Conservation (phyloP, 2,888 invertebrate genomes). For the Sinhomidia bicolor region DNA sequence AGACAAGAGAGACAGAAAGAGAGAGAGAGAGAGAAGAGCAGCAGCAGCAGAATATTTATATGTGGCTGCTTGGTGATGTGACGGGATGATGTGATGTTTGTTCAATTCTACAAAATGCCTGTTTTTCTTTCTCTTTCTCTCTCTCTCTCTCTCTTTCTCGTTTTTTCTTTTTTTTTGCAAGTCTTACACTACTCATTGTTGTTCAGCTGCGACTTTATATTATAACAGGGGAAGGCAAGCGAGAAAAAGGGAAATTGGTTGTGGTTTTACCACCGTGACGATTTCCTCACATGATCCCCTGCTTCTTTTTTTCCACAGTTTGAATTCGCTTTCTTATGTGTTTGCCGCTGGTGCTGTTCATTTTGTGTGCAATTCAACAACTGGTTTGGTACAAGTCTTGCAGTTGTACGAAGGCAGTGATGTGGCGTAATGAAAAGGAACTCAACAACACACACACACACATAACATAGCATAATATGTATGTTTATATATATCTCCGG, state of each 20-base stretch:
- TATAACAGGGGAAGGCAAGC: neutral
- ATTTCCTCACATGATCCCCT: conserved; percentile 51
- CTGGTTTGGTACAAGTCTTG: neutral
- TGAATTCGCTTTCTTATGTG: neutral
- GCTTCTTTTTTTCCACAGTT: conserved; percentile 13
- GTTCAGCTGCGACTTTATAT: neutral
- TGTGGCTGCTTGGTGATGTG: conserved; percentile 1
- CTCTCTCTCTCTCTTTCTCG: neutral
- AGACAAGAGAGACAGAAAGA: neutral
- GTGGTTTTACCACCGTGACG: conserved; percentile 58
- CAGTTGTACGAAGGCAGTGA: neutral
- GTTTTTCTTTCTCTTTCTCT: neutral
- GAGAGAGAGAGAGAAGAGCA: neutral
- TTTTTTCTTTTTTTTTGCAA: neutral
- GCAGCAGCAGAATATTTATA: neutral
- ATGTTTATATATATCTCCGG: too few species aligned
- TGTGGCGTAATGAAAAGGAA: neutral
- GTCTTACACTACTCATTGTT: too few species aligned
- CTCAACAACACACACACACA: neutral
- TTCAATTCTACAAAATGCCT: conserved; percentile 35
- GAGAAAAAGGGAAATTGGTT: conserved; percentile 60
- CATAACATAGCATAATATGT: neutral
- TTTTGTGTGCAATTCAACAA: neutral
- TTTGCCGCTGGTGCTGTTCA: neutral
- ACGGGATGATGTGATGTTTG: conserved; percentile 31